phyloP scores from a whole-genome alignment of 2,888 invertebrate species.

The Agonopterix arenella region DNA sequence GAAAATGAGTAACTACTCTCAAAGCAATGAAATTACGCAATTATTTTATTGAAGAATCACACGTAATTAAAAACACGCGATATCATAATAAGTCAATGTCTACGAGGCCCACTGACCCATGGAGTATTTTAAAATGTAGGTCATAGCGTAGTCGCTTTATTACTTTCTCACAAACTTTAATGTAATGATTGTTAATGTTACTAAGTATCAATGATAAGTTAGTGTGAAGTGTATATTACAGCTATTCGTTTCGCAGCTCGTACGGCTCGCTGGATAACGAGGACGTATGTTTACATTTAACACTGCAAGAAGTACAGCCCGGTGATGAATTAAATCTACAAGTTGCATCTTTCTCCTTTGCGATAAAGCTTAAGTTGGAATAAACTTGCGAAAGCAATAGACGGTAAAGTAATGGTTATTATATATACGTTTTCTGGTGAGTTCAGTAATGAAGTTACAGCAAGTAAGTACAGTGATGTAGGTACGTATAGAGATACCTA shows the following conservation, averaged over 20 bases:
- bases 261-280: conserved; percentile 19
- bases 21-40: conserved; percentile 22
- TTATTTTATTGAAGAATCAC: conserved; percentile 29
- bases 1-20: conserved; percentile 11
- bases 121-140: background rate
- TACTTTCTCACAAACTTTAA: conserved; percentile 3
- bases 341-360: no score
- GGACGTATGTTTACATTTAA: conserved; percentile 15
- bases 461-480: no score
- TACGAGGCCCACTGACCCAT: conserved; percentile 13
- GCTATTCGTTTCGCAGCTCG: conserved; percentile 8
- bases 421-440: no score
- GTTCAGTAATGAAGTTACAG: no score
- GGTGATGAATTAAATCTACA: no score
- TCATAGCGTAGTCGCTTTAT: background rate
- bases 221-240: conserved; percentile 5
- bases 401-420: no score
- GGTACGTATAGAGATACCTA: no score
- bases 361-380: no score
- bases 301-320: background rate
- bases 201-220: background rate
- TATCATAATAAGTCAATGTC: conserved; percentile 2
- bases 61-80: conserved; percentile 36
- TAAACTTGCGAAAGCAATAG: no score
- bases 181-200: conserved; percentile 4